phyloP scores from a whole-genome alignment of 2,113 vertebrate species.

The Artemisiospiza belli region DNA sequence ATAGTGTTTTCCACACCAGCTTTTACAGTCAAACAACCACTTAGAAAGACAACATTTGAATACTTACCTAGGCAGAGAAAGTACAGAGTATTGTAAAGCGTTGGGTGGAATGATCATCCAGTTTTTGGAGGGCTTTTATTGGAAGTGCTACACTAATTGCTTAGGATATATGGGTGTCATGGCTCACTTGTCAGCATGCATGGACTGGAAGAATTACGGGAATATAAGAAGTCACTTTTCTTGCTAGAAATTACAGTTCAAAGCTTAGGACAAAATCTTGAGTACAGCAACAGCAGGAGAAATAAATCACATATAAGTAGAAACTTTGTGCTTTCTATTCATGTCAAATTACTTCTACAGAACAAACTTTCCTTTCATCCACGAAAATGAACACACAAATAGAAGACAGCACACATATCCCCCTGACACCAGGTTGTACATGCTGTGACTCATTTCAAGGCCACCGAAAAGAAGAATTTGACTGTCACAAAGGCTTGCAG shows the following conservation, averaged over 20 bases:
- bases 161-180: background rate
- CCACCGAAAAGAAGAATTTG: background rate
- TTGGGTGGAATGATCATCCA: background rate
- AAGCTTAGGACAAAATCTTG: background rate
- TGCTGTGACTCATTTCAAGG: background rate
- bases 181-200: background rate
- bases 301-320: background rate
- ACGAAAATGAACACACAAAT: background rate
- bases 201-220: background rate
- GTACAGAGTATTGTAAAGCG: background rate
- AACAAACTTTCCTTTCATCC: background rate
- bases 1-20: background rate
- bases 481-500: fast-evolving
- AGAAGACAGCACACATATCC: background rate
- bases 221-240: background rate
- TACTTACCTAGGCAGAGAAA: background rate
- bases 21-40: background rate
- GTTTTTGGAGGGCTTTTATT: background rate
- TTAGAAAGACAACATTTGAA: background rate
- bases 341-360: background rate
- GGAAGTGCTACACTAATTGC: background rate
- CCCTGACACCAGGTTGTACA: background rate
- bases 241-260: background rate
- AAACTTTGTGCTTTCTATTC: background rate
- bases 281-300: background rate